Conservation (phyloP, 92 coral and sea anemone species). For the Epizoanthus illoricatus region DNA sequence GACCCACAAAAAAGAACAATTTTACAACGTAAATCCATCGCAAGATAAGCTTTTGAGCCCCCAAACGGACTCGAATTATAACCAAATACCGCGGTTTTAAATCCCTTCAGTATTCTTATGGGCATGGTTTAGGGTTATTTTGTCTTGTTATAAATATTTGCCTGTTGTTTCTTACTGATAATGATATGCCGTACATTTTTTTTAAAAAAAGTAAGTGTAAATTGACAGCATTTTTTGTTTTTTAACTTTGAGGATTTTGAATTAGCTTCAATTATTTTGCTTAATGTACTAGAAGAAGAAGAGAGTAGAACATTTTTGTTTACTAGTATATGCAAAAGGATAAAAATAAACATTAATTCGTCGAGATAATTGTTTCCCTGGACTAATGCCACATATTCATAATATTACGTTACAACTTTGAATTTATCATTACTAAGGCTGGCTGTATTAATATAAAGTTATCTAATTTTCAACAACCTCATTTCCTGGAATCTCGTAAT, state of each 20-base stretch:
- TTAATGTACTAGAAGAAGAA: constrained; percentile 7
- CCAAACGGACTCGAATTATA: too few relatives aligned
- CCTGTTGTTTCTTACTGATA: background rate
- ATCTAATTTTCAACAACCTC: constrained; percentile 34
- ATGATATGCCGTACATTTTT: too few relatives aligned
- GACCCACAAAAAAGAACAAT: too few relatives aligned
- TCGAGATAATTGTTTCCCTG: background rate
- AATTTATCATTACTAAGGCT: constrained; percentile 10
- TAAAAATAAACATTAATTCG: constrained; percentile 12
- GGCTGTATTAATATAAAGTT: constrained; percentile 2
- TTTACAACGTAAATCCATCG: too few relatives aligned
- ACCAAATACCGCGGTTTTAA: too few relatives aligned
- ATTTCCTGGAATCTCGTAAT: constrained; percentile 30
- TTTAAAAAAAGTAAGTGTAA: background rate
- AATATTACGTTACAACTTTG: background rate
- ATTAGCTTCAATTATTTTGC: background rate
- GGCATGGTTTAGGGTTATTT: too few relatives aligned
- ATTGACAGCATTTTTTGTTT: constrained; percentile 1
- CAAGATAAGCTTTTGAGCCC: too few relatives aligned
- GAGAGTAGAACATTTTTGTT: background rate
- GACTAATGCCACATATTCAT: constrained; percentile 10
- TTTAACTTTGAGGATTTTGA: background rate
- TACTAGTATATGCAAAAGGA: background rate
- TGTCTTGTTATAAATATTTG: too few relatives aligned
- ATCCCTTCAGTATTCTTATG: too few relatives aligned